Evolutionary conservation across 2,888 invertebrate genomes (phyloP).

Genomic region (Linnaemya vulpina): DNA sequence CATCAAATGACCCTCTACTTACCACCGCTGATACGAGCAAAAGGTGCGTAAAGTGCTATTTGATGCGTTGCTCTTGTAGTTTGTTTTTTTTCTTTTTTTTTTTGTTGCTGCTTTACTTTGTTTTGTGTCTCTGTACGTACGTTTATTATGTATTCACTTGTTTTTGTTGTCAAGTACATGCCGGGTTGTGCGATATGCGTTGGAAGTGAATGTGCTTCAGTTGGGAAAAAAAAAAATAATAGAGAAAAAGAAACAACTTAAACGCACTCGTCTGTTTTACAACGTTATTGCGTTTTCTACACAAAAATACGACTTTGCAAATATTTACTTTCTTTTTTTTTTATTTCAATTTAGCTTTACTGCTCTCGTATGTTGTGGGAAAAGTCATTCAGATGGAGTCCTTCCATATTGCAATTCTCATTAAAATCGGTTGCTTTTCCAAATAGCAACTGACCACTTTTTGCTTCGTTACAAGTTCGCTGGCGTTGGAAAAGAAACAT

Average conservation of each 20-base stretch:
- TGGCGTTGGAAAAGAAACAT: constrained; percentile 12
- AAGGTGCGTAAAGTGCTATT: constrained; percentile 62
- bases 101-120: background rate
- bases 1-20: constrained; percentile 55
- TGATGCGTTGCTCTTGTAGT: constrained; percentile 53
- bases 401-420: constrained; percentile 43
- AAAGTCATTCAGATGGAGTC: background rate
- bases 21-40: constrained; percentile 51
- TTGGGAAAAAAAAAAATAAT: constrained; percentile 9
- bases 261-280: background rate
- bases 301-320: constrained; percentile 13
- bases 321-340: constrained; percentile 33
- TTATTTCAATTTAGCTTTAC: constrained; percentile 51
- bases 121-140: background rate
- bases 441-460: constrained; percentile 50
- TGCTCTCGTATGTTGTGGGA: constrained; percentile 2
- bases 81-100: background rate
- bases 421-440: constrained; percentile 42
- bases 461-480: constrained; percentile 4
- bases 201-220: constrained; percentile 10
- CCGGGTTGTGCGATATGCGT: background rate
- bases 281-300: constrained; percentile 21
- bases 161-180: constrained; percentile 28
- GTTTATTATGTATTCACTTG: background rate
- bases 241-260: background rate